These are phyloP conservation scores for Bombus sibiricus DNA, from an alignment of 1,140 invertebrate genomes.

Conservation along the genomic window DNA sequence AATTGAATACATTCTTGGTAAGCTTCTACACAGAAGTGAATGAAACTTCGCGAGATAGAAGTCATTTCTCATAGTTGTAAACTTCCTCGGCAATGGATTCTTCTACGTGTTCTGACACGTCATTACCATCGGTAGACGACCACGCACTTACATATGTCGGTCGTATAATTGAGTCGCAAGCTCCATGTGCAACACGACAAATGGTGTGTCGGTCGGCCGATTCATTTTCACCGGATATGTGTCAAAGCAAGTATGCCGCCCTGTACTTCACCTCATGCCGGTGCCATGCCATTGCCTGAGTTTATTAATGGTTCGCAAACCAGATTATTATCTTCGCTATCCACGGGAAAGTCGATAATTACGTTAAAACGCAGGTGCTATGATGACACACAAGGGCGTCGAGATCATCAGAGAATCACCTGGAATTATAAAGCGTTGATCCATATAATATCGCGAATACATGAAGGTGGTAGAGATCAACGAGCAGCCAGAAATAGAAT, in stretches of 20 bases:
- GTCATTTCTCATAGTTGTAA: slow-evolving; percentile 37
- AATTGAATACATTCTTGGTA: slow-evolving; percentile 5
- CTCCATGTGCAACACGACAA: slow-evolving; percentile 40
- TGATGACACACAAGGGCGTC: neutral
- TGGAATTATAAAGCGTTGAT: neutral
- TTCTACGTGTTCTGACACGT: neutral
- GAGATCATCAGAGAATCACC: neutral
- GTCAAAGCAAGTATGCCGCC: slow-evolving; percentile 40
- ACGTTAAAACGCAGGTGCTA: slow-evolving; percentile 29
- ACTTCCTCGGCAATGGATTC: neutral
- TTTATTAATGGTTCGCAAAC: slow-evolving; percentile 56
- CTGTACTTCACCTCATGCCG: slow-evolving; percentile 6
- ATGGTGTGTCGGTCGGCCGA: slow-evolving; percentile 57
- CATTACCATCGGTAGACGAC: neutral
- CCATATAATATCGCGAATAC: neutral
- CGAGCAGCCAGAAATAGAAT: neutral
- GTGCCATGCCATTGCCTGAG: neutral
- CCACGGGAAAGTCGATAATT: slow-evolving; percentile 43
- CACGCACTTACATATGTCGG: neutral
- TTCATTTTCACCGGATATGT: slow-evolving; percentile 57
- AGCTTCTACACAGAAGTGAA: neutral
- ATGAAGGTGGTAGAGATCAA: neutral
- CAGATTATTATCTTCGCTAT: slow-evolving; percentile 43
- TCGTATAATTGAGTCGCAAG: slow-evolving; percentile 61
- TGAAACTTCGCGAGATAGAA: slow-evolving; percentile 10